These are phyloP conservation scores for Phyllotreta cruciferae DNA, from an alignment of 2,888 invertebrate genomes.

Conservation along the genomic window DNA sequence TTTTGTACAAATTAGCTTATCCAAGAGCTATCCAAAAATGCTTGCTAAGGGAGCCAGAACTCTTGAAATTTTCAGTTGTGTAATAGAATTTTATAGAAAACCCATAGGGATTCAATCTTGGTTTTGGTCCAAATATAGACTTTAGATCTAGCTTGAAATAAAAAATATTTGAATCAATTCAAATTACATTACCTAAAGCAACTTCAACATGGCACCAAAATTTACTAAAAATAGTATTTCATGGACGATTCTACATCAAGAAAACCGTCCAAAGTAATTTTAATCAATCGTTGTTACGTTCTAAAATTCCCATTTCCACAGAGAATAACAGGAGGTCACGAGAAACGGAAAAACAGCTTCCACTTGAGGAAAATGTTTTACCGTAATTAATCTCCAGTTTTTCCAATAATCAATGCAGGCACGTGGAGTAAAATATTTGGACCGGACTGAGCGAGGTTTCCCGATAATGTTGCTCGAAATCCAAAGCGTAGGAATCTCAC, in stretches of 20 bases:
- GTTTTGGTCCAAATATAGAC: too few relatives aligned
- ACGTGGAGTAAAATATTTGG: conserved; percentile 38
- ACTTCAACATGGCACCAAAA: too few relatives aligned
- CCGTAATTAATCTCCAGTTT: conserved; percentile 44
- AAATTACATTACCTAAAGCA: too few relatives aligned
- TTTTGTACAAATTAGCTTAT: too few relatives aligned
- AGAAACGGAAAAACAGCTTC: conserved; percentile 38
- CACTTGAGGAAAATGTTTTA: conserved; percentile 41
- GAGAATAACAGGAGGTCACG: conserved; percentile 26
- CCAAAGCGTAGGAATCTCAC: neutral
- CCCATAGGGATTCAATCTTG: too few relatives aligned
- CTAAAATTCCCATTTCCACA: conserved; percentile 39
- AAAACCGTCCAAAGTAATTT: conserved; percentile 21
- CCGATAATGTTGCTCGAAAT: conserved; percentile 15
- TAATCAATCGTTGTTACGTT: conserved; percentile 32
- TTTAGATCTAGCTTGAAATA: too few relatives aligned
- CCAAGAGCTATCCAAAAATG: too few relatives aligned
- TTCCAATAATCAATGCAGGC: conserved; percentile 44
- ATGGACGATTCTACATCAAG: neutral
- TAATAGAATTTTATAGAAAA: too few relatives aligned
- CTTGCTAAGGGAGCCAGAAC: too few relatives aligned
- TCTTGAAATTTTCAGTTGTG: too few relatives aligned
- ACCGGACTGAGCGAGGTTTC: conserved; percentile 19
- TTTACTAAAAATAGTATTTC: too few relatives aligned
- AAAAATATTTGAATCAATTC: too few relatives aligned